phyloP scores from a whole-genome alignment of 2,797 vertebrate species.

The Euthynnus affinis region DNA sequence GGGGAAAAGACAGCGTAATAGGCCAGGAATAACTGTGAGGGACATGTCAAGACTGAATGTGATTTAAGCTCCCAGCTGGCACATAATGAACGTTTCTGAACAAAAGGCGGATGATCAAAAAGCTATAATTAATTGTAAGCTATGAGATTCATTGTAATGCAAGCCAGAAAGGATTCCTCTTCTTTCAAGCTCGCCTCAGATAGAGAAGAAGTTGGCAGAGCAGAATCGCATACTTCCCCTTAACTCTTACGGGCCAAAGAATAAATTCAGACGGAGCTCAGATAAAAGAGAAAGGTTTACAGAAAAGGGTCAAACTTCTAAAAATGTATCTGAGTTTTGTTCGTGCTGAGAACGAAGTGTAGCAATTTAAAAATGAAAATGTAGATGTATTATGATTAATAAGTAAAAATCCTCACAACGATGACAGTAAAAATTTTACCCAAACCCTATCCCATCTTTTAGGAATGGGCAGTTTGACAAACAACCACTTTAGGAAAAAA shows the following conservation, averaged over 20 bases:
- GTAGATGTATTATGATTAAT: too few species aligned
- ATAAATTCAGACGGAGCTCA: constrained; percentile 8
- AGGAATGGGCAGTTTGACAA: constrained; percentile 19
- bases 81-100: constrained; percentile 29
- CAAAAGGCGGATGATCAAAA: constrained; percentile 33
- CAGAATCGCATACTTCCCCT: constrained; percentile 37
- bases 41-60: constrained; percentile 49
- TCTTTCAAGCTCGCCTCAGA: constrained; percentile 22
- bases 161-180: constrained; percentile 29
- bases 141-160: constrained; percentile 29
- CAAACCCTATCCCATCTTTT: background rate
- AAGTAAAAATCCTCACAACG: background rate
- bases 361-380: background rate
- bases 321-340: constrained; percentile 3
- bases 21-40: constrained; percentile 63
- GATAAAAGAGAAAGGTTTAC: constrained; percentile 41
- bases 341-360: background rate
- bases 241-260: constrained; percentile 13
- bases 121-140: constrained; percentile 23
- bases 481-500: background rate
- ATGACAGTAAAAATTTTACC: background rate
- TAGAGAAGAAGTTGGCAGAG: constrained; percentile 34
- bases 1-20: constrained; percentile 56
- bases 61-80: constrained; percentile 47
- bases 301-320: constrained; percentile 24